phyloP scores from a whole-genome alignment of 2,113 vertebrate genomes.

The Gobiocypris rarus region DNA sequence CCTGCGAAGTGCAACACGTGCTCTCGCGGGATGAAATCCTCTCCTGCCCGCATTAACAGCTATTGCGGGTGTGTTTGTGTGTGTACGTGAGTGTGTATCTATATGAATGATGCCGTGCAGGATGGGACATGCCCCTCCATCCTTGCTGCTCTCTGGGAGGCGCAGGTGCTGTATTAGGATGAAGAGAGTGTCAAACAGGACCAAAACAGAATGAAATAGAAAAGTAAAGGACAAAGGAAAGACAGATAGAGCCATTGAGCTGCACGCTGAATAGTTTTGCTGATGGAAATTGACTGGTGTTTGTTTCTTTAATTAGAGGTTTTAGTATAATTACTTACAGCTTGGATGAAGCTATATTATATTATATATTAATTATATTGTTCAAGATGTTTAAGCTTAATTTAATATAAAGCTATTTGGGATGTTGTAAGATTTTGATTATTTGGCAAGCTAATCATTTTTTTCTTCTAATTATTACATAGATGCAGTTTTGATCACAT shows the following conservation, averaged over 20 bases:
- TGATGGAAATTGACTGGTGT: constrained; percentile 22
- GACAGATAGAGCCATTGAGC: constrained; percentile 34
- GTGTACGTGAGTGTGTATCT: constrained; percentile 48
- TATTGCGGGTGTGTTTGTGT: constrained; percentile 29
- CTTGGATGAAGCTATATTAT: not conserved
- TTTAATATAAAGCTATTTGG: too few species aligned
- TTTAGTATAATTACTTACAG: not conserved
- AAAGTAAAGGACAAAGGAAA: constrained; percentile 28
- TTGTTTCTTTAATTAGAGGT: not conserved
- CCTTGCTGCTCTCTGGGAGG: constrained; percentile 19
- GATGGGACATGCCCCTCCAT: constrained; percentile 20
- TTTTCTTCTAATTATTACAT: too few species aligned
- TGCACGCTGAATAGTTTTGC: not conserved
- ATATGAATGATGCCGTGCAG: constrained; percentile 41
- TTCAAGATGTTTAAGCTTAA: too few species aligned
- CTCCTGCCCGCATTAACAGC: constrained; percentile 25
- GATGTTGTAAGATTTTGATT: too few species aligned
- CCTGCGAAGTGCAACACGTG: constrained; percentile 25
- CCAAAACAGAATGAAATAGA: constrained; percentile 32
- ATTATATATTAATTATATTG: not conserved
- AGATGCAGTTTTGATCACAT: too few species aligned
- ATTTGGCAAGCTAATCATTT: too few species aligned
- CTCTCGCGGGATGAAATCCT: constrained; percentile 40
- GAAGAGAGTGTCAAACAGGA: constrained; percentile 34
- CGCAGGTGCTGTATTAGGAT: constrained; percentile 32